Percentiles rank a stretch among this genome's conserved stretches.
These are phyloP conservation scores for Petromus typicus DNA, from an alignment of 2,113 vertebrate species.

Conservation along the genomic window DNA sequence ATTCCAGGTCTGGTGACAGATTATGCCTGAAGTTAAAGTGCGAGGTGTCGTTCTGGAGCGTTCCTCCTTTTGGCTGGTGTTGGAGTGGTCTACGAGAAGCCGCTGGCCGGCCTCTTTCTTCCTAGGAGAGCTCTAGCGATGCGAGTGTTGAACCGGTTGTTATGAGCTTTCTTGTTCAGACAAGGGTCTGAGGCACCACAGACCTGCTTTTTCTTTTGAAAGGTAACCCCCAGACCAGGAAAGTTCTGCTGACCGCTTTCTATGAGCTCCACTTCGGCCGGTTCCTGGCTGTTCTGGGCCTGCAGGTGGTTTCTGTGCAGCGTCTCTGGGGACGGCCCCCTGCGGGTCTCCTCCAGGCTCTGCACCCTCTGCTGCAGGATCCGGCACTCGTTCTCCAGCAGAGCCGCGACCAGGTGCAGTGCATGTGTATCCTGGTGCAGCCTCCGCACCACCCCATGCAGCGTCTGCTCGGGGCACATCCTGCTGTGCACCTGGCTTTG, in stretches of 20 bases:
- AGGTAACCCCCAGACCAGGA: neutral
- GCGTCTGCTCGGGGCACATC: neutral
- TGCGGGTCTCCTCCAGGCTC: neutral
- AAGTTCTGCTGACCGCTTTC: neutral
- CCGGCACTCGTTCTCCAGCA: constrained; percentile 74
- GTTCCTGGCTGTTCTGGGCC: neutral
- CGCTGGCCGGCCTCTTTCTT: neutral
- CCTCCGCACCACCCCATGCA: constrained; percentile 57
- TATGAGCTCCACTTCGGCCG: neutral
- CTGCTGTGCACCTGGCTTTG: neutral
- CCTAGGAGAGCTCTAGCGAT: neutral
- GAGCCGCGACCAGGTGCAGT: constrained; percentile 43
- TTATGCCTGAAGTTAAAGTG: neutral
- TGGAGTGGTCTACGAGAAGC: constrained; percentile 1
- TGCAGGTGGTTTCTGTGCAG: neutral
- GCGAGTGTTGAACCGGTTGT: constrained; percentile 53
- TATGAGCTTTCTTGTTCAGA: constrained; percentile 59
- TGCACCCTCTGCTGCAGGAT: constrained; percentile 57
- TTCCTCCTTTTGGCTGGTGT: neutral
- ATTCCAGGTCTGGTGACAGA: neutral
- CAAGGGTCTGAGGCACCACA: neutral
- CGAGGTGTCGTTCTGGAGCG: neutral
- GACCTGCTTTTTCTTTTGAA: neutral
- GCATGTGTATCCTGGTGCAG: constrained; percentile 6
- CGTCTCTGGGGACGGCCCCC: neutral